Base-by-base conservation (phyloP, 2,888 invertebrate genomes). In the Bombylius major region DNA sequence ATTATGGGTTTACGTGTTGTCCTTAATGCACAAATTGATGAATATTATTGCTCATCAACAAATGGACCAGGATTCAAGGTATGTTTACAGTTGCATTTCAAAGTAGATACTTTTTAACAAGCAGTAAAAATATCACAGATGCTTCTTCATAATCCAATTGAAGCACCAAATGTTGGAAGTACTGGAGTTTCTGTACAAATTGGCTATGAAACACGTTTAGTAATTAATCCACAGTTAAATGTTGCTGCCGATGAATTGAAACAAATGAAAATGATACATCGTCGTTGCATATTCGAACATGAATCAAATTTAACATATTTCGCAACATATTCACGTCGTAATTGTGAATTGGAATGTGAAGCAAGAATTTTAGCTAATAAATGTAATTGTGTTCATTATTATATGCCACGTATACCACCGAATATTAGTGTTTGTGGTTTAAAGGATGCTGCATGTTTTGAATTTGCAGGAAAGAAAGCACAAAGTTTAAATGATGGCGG, bases 21-120 rank as follows among this genome's bases (percentile, higher is more conserved):
- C 0, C 69, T 89, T 47, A 86, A 90, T 67, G 83, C 84, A 2
- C 82, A 85, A 56, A 66, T 83, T 1, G 77, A 79, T 1, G 85
- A 89, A 67, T 90, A 90, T 67, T 89, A 82, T 69, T 90, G 90
- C 68, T 86, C 87, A 32, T 86, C 88, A 9, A 87, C 87, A 1
- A 83, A 81, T 64, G 87, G 72, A 54, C 65, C 69, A 34, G 74
- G 74, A 6, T 74, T 74, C 49, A 74, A 74, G 66, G 66, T 67
- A 6, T 23, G 23, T 23, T 31, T 4, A 23, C 36, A 50, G 5
- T 14, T 23, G 23, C 23, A 23, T 3, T 23, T 23, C 23, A 23
- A 23, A 23, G 3, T n/a, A 23, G 1, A 23, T 23, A 23, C 3
- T 23, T 23, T 23, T 1, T 23, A 23, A 23, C 23, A 23, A 23